Evolutionary conservation across 1,140 invertebrate genomes (phyloP), one percentile per base, ranked within the genome.

Genomic region (Campodea augens): DNA sequence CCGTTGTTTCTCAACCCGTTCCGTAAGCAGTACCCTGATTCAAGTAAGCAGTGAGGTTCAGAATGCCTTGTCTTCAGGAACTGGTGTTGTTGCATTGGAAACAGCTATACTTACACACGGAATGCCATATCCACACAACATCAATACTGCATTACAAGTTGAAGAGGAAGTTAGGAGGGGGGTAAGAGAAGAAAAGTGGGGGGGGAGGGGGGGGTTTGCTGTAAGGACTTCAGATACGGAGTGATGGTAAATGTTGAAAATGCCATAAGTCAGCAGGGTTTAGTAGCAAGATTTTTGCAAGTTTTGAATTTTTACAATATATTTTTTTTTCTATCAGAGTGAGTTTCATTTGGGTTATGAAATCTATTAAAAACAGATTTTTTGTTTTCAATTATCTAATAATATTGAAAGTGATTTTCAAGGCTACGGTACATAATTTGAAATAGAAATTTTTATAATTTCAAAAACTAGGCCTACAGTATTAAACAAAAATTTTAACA

Each of bases 41-140:
- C n/a, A n/a, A n/a, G n/a, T n/a, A n/a, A 65, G 65, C 3, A 56
- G 68, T 41, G 72, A 79, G 54, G 72, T 85, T 32, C 50, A 48
- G 10, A 41, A 57, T 19, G 78, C 76, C 7, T 65, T 78, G 25
- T 56, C 59, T 36, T 64, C 65, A 41, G 57, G 62, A 4, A 57
- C 67, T 49, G 78, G 88, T 2, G 71, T 98, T 42, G 88, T 99
- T 5, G 91, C 92, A 3, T 63, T 98, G 48, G 95, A 99, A 68
- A 92, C 88, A 12, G 92, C 95, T 2, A 93, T 99, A 40, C 89
- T 98, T 37, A 97, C 92, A 2, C 95, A 98, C 67, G 95, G 95
- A 36, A 91, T 98, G 81, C 92, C 93, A 0, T 85, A 77, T 66
- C 95, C 95, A 1, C 62, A 81, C 27, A 99, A 99, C 67, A 65